Evolutionary conservation across 2,797 vertebrate species (phyloP), one percentile per base, ranked within the genome.

Genomic region (Artibeus jamaicensis): DNA sequence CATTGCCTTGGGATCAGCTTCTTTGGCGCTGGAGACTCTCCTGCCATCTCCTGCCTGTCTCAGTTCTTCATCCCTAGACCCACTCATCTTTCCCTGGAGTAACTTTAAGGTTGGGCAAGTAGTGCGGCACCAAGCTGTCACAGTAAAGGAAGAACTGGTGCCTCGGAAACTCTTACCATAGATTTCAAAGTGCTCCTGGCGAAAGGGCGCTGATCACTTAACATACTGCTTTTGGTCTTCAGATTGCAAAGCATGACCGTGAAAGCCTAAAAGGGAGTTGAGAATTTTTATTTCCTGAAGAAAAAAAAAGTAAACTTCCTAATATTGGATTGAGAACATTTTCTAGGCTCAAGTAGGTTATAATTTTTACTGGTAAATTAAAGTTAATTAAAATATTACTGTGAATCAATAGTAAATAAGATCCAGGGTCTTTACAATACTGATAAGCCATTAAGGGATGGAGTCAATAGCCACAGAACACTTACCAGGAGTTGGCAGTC

Each of bases 281-380:
- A 84, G 26, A 70, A 16, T 87, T 93, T 83, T 70, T 74, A 65
- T 84, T 94, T 42, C 39, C 50, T 57, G 12, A 85, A 44, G 62
- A 73, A 70, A 65, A 68, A 39, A 59, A 21, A 24, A 5, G 24
- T 34, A 37, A 91, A n/a, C 39, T 59, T 84, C 48, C 9, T 74
- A 70, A 88, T 42, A 8, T 92, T 81, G 82, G 67, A 68, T 70
- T 0, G 10, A 82, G 22, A 94, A 59, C 19, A 55, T 46, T 74
- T 74, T 62, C 29, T n/a, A 84, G 79, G 26, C 26, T 89, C 32
- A 59, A 46, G 29, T 68, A 46, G 12, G 1, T 93, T 93, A n/a
- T 68, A 62, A 39, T 57, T 93, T 91, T 93, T 78, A 44, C 90
- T 90, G 67, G 11, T 67, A 81, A 85, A 46, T 87, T 82, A 78